These are phyloP conservation scores for Molorchus minor DNA, from an alignment of 2,888 invertebrate species.

Conservation along the genomic window DNA sequence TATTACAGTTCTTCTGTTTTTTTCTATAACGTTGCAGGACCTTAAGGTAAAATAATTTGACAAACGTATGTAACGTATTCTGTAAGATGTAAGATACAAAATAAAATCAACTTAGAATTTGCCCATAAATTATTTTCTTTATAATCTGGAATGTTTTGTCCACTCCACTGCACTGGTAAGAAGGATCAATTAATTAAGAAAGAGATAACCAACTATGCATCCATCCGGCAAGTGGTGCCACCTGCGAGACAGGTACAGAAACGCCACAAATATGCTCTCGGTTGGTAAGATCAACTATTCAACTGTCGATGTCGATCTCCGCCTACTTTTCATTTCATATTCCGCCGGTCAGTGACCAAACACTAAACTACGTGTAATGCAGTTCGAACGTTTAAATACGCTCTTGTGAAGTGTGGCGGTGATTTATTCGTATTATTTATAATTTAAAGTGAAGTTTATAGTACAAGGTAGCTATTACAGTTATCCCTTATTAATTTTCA, in stretches of 20 bases:
- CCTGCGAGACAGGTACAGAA: constrained; percentile 15
- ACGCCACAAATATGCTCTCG: constrained; percentile 26
- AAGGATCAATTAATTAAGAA: too few relatives aligned
- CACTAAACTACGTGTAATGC: constrained; percentile 64
- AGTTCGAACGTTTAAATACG: constrained; percentile 48
- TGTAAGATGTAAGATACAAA: too few relatives aligned
- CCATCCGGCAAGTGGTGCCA: constrained; percentile 23
- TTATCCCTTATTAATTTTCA: constrained; percentile 13
- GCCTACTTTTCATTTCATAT: constrained; percentile 49
- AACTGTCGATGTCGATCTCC: constrained; percentile 42
- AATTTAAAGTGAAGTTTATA: constrained; percentile 32
- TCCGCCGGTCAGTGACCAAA: constrained; percentile 64
- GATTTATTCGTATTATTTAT: constrained; percentile 66
- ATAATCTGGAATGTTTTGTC: too few relatives aligned
- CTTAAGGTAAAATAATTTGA: too few relatives aligned
- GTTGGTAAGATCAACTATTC: constrained; percentile 35
- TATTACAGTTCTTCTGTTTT: too few relatives aligned
- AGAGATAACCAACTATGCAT: too few relatives aligned
- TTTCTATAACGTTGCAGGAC: too few relatives aligned
- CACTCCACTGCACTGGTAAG: constrained; percentile 1
- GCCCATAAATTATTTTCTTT: too few relatives aligned
- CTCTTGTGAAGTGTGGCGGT: constrained; percentile 39
- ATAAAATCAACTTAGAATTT: too few relatives aligned
- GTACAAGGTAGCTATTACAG: constrained; percentile 29
- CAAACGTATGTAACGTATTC: too few relatives aligned